Conservation (phyloP, 2,113 vertebrate genomes). For the Gymnogyps californianus region DNA sequence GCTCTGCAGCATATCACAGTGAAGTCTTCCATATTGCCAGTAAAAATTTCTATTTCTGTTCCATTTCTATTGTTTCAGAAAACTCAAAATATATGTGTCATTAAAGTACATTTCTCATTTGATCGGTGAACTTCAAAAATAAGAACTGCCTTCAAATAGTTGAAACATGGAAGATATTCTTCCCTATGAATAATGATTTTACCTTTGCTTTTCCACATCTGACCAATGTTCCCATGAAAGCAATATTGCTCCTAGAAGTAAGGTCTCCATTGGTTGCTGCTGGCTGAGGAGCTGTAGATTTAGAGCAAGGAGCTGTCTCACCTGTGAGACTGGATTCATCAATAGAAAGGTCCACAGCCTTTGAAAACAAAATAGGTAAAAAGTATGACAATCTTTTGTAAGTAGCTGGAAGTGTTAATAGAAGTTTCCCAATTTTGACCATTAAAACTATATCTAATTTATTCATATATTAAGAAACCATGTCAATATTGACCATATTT, state of each 20-base stretch:
- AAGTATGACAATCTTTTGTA: background rate
- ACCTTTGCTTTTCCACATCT: constrained; percentile 98
- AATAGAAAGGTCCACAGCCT: constrained; percentile 89
- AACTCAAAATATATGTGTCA: background rate
- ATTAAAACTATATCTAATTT: background rate
- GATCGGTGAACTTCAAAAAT: background rate
- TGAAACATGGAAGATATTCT: background rate
- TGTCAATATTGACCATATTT: background rate
- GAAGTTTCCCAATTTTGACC: background rate
- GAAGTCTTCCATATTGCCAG: background rate
- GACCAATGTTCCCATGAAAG: constrained; percentile 98
- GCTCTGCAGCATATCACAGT: background rate
- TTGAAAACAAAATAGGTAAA: background rate
- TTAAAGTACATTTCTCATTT: background rate
- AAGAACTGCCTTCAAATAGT: background rate
- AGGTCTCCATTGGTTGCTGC: constrained; percentile 85
- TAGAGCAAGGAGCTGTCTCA: constrained; percentile 90
- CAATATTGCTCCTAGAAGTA: constrained; percentile 92
- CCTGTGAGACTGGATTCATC: constrained; percentile 97
- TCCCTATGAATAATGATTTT: background rate
- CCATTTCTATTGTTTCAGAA: background rate
- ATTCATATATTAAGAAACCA: background rate
- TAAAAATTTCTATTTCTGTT: background rate
- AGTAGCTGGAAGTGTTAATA: background rate
- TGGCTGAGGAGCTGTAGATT: constrained; percentile 82